Evolutionary conservation across 2,888 invertebrate species (phyloP).

Genomic region (Ferdinandea cuprea): DNA sequence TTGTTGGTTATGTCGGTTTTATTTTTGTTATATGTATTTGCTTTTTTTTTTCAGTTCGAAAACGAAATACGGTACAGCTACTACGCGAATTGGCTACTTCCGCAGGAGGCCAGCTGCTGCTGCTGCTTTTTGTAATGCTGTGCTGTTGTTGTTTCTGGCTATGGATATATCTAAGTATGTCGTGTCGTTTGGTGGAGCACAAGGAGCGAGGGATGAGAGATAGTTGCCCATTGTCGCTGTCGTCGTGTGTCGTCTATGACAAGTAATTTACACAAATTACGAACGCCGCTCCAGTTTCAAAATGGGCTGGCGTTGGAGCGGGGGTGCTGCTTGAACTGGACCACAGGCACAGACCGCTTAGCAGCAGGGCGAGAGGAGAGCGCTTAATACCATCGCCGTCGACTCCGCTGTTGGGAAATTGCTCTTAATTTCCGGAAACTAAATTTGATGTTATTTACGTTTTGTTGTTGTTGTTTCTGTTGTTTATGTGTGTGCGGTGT

Average conservation of each 20-base stretch:
- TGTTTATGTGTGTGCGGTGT: conserved; percentile 12
- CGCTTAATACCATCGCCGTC: conserved; percentile 67
- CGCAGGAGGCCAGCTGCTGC: conserved; percentile 71
- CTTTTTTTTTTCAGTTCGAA: conserved; percentile 48
- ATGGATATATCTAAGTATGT: conserved; percentile 23
- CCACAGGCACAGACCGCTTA: conserved; percentile 44
- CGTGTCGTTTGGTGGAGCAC: background rate
- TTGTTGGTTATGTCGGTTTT: conserved; percentile 17
- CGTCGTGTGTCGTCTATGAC: conserved; percentile 72
- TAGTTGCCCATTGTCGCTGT: conserved; percentile 69
- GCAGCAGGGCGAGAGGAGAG: background rate
- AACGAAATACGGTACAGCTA: background rate
- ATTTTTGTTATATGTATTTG: too few species aligned
- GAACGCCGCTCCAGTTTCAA: conserved; percentile 70
- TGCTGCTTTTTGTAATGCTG: conserved; percentile 28
- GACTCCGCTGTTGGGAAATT: conserved; percentile 71
- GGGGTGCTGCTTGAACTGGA: conserved; percentile 9
- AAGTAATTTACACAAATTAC: conserved; percentile 75
- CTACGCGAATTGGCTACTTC: conserved; percentile 72
- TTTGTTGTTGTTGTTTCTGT: conserved; percentile 38
- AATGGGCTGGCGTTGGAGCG: conserved; percentile 13
- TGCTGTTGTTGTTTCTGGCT: conserved; percentile 52
- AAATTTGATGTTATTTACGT: conserved; percentile 72
- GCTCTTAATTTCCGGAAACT: conserved; percentile 75
- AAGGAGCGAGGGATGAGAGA: conserved; percentile 15